Percentiles rank a stretch among this genome's conserved stretches.
These are phyloP conservation scores for Noctua comes DNA, from an alignment of 2,888 invertebrate species.

Conservation along the genomic window DNA sequence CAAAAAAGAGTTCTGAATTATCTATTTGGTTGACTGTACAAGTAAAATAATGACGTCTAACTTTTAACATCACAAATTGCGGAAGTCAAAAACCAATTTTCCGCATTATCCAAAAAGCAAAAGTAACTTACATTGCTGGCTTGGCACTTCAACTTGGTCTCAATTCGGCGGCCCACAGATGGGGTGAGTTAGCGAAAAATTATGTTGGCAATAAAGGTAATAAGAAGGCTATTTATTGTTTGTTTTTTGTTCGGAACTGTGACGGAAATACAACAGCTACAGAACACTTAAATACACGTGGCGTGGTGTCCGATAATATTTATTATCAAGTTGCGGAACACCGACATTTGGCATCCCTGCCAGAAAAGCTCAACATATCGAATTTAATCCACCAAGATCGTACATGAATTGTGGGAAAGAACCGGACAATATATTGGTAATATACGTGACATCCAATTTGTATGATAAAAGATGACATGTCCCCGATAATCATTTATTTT, in stretches of 20 bases:
- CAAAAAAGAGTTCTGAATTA: not conserved
- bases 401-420: constrained; percentile 30
- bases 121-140: constrained; percentile 39
- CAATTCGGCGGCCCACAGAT: constrained; percentile 49
- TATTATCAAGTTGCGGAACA: constrained; percentile 65
- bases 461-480: constrained; percentile 10
- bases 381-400: constrained; percentile 63
- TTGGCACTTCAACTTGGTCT: constrained; percentile 50
- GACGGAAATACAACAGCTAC: constrained; percentile 54
- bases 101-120: constrained; percentile 30
- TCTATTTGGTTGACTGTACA: not conserved
- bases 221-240: constrained; percentile 68
- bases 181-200: constrained; percentile 68
- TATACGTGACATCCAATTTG: not conserved
- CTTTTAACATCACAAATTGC: constrained; percentile 20
- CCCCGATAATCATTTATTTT: constrained; percentile 9
- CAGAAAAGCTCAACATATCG: constrained; percentile 60
- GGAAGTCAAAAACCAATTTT: constrained; percentile 34
- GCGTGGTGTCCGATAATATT: constrained; percentile 63
- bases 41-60: not conserved
- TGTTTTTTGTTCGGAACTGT: constrained; percentile 52
- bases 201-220: constrained; percentile 75
- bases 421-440: constrained; percentile 37
- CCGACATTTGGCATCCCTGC: constrained; percentile 65
- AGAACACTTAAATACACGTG: constrained; percentile 59